Evolutionary conservation across 30 jellyfish, hydroid and myxozoan genomes (phyloP).

Genomic region (Calvadosia cruxmelitensis): DNA sequence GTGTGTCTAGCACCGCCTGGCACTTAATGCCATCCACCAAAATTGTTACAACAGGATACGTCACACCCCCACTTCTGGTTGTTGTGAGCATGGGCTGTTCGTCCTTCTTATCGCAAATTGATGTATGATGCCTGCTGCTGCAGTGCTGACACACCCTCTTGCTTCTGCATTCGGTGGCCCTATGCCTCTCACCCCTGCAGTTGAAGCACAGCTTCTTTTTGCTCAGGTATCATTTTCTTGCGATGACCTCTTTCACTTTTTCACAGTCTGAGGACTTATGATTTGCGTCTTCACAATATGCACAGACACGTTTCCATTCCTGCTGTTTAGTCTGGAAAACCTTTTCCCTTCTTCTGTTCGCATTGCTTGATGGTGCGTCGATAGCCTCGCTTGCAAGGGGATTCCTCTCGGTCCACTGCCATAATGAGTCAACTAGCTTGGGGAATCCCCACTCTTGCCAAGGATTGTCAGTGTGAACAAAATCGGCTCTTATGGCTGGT

Average conservation of each 20-base stretch:
- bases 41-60: no score
- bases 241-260: constrained; percentile 13
- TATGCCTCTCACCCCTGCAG: constrained; percentile 34
- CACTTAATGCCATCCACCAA: no score
- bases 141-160: no score
- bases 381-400: constrained; percentile 19
- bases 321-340: constrained; percentile 13
- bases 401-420: constrained; percentile 35
- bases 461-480: constrained; percentile 17
- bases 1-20: no score
- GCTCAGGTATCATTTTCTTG: constrained; percentile 15
- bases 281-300: constrained; percentile 23
- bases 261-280: constrained; percentile 37
- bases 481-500: constrained; percentile 31
- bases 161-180: no score
- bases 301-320: constrained; percentile 8
- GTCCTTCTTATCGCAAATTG: no score
- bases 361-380: constrained; percentile 1
- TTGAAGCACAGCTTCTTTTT: constrained; percentile 29
- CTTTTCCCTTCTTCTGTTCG: constrained; percentile 21
- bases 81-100: no score
- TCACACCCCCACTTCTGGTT: background rate
- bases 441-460: constrained; percentile 46
- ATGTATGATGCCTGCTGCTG: no score
- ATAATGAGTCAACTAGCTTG: constrained; percentile 25